Percentiles rank a stretch among this genome's conserved stretches.
phyloP scores from a whole-genome alignment of 1,140 invertebrate genomes.

The Micrasema longulum region DNA sequence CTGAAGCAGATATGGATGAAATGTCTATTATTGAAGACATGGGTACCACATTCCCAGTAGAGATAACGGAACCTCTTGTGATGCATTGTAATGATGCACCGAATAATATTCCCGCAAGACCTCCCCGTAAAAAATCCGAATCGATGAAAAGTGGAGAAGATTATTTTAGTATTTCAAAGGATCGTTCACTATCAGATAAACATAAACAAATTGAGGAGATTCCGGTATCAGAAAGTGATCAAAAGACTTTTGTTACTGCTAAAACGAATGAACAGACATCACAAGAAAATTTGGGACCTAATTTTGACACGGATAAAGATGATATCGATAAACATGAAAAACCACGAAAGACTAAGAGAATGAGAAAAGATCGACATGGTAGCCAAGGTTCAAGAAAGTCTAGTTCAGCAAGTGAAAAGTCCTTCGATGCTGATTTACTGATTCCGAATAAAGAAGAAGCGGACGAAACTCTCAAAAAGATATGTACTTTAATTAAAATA shows the following conservation, averaged over 20 bases:
- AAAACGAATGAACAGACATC: conserved; percentile 58
- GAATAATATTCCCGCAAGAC: conserved; percentile 61
- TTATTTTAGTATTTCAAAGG: conserved; percentile 69
- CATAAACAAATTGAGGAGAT: conserved; percentile 65
- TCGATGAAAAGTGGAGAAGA: conserved; percentile 70
- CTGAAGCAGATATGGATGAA: conserved; percentile 88
- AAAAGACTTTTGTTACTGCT: conserved; percentile 73
- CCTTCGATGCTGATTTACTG: conserved; percentile 59
- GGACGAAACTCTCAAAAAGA: conserved; percentile 50
- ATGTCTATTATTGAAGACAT: conserved; percentile 79
- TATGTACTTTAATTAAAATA: conserved; percentile 43
- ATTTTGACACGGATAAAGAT: conserved; percentile 43
- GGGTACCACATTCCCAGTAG: conserved; percentile 48
- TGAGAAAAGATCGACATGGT: conserved; percentile 58
- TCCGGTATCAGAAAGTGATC: conserved; percentile 67
- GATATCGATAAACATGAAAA: conserved; percentile 61
- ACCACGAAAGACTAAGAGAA: conserved; percentile 58
- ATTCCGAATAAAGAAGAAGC: conserved; percentile 56
- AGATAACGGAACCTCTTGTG: conserved; percentile 40
- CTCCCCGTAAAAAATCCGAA: conserved; percentile 67
- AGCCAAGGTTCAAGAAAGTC: conserved; percentile 65
- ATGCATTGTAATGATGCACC: conserved; percentile 56
- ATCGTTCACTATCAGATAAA: conserved; percentile 62
- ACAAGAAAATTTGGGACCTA: neutral
- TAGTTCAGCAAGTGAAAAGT: conserved; percentile 63